Conservation (phyloP, 2,888 invertebrate genomes). For the Caenorhabditis drosophilae region DNA sequence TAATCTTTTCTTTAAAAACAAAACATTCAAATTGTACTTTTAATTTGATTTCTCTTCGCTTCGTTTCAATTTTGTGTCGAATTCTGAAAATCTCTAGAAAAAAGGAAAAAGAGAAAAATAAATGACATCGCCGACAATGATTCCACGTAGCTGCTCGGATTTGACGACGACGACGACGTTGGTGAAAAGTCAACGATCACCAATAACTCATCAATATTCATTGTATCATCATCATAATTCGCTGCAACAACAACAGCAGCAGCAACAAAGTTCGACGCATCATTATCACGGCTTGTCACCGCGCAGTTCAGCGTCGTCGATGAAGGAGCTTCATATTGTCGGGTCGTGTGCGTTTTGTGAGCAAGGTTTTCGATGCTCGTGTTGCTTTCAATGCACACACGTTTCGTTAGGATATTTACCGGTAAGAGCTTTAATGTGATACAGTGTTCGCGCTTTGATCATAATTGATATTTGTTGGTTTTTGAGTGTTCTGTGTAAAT, state of each 20-base stretch:
- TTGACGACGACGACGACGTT: constrained; percentile 14
- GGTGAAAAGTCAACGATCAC: constrained; percentile 14
- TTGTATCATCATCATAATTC: too few species aligned
- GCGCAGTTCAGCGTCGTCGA: constrained; percentile 31
- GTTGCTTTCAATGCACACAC: constrained; percentile 53
- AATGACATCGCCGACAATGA: not conserved
- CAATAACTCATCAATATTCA: too few species aligned
- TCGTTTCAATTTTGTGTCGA: too few species aligned
- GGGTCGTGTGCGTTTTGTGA: constrained; percentile 50
- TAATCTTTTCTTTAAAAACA: not conserved
- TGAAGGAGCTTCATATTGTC: constrained; percentile 49
- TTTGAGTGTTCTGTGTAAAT: too few species aligned
- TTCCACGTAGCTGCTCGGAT: constrained; percentile 44
- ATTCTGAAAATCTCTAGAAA: too few species aligned
- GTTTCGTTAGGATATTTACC: constrained; percentile 44
- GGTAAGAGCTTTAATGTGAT: constrained; percentile 43
- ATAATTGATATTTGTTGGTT: too few species aligned
- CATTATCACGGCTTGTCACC: constrained; percentile 30
- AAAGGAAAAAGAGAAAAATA: too few species aligned
- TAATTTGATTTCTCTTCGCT: not conserved
- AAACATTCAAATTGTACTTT: not conserved
- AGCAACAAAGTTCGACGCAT: constrained; percentile 29
- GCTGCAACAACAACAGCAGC: too few species aligned
- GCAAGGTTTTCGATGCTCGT: constrained; percentile 53
- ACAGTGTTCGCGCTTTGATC: too few species aligned